These are phyloP conservation scores for Eumacrocentrus americanus DNA, from an alignment of 2,888 invertebrate genomes.

Conservation along the genomic window DNA sequence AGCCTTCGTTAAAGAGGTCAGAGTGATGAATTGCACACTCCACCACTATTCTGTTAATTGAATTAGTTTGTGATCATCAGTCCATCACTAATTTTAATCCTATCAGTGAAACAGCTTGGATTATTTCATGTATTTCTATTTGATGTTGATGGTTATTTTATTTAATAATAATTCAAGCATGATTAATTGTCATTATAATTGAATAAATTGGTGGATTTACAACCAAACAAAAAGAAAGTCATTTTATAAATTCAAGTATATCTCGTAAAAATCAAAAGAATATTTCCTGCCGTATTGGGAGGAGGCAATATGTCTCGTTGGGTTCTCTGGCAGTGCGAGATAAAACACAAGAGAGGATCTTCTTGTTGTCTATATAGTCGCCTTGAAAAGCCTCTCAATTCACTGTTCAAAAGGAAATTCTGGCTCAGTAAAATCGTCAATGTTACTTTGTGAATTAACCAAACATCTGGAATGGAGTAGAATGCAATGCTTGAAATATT, in stretches of 20 bases:
- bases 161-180: too few species aligned
- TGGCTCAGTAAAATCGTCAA: neutral
- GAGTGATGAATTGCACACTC: neutral
- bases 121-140: too few species aligned
- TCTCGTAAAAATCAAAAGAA: neutral
- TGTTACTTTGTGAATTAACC: slow-evolving; percentile 16
- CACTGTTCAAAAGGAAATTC: neutral
- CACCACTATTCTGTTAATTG: neutral
- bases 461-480: slow-evolving; percentile 15
- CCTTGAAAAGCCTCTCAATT: slow-evolving; percentile 3
- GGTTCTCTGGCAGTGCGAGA: neutral
- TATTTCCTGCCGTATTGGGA: neutral
- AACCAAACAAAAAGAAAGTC: neutral
- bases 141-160: too few species aligned
- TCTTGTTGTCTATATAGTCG: neutral
- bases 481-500: neutral
- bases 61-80: neutral
- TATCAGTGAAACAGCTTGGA: neutral
- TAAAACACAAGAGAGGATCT: neutral
- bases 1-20: neutral
- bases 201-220: too few species aligned
- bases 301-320: neutral
- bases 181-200: too few species aligned
- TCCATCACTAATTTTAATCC: neutral
- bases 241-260: too few species aligned